Evolutionary conservation across 2,797 vertebrate genomes (phyloP).

Genomic region (Geotrypetes seraphini): DNA sequence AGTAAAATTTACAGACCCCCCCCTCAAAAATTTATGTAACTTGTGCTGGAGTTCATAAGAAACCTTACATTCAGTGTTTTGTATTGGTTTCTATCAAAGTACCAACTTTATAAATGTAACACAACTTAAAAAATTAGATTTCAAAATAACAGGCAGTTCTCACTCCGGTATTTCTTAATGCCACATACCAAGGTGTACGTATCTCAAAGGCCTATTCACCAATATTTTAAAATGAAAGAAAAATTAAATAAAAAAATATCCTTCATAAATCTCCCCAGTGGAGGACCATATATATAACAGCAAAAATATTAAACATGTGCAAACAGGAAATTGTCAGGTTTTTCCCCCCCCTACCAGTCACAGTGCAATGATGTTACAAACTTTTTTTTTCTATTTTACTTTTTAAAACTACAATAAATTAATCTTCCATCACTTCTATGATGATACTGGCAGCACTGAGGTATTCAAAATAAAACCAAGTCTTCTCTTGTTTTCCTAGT

Average conservation of each 20-base stretch:
- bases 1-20: constrained; percentile 73
- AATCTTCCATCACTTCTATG: constrained; percentile 77
- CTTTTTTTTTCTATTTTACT: constrained; percentile 56
- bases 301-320: constrained; percentile 91
- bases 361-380: constrained; percentile 91
- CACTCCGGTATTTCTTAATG: constrained; percentile 62
- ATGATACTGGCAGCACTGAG: constrained; percentile 88
- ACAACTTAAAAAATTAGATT: constrained; percentile 65
- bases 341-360: constrained; percentile 87
- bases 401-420: constrained; percentile 82
- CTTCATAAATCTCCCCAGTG: constrained; percentile 78
- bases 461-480: constrained; percentile 79
- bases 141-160: constrained; percentile 65
- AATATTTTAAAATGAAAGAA: constrained; percentile 64
- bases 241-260: constrained; percentile 71
- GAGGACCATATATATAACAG: constrained; percentile 77
- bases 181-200: constrained; percentile 58
- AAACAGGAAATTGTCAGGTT: constrained; percentile 93
- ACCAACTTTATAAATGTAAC: constrained; percentile 79
- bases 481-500: constrained; percentile 73
- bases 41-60: constrained; percentile 70
- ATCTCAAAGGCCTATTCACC: constrained; percentile 58
- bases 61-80: constrained; percentile 87
- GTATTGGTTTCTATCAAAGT: constrained; percentile 82
- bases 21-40: constrained; percentile 82